Conservation (phyloP, 30 jellyfish, hydroid and myxozoan species). For the Aurelia aurita complex sp. Pacific region DNA sequence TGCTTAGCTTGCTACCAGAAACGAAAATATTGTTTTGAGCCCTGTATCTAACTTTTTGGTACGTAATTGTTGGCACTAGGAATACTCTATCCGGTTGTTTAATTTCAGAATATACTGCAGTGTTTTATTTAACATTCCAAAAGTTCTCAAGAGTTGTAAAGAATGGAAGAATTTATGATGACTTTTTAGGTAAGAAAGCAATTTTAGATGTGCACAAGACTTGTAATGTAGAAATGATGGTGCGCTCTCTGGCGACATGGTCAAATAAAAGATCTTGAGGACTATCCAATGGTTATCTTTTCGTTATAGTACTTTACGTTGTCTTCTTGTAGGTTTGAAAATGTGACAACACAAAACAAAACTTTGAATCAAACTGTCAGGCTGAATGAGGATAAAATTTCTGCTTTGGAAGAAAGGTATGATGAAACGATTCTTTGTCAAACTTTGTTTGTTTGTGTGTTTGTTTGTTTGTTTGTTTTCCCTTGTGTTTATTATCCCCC, state of each 20-base stretch:
- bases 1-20: no score
- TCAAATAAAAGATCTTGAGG: no score
- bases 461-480: background rate
- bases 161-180: background rate
- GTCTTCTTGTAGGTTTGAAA: slow-evolving; percentile 69
- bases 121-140: no score
- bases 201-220: background rate
- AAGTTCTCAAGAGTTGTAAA: no score
- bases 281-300: no score
- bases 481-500: background rate
- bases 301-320: no score
- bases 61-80: background rate
- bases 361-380: slow-evolving; percentile 68
- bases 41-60: background rate
- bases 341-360: slow-evolving; percentile 77
- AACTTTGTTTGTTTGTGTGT: background rate
- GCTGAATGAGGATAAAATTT: slow-evolving; percentile 78
- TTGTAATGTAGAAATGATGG: no score
- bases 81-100: no score
- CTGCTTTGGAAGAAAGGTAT: slow-evolving; percentile 94
- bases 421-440: background rate
- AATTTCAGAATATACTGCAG: no score
- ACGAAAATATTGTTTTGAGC: no score
- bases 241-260: no score
- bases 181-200: background rate